These are phyloP conservation scores for Magallana angulata DNA, from an alignment of 1,140 invertebrate genomes.

Conservation along the genomic window DNA sequence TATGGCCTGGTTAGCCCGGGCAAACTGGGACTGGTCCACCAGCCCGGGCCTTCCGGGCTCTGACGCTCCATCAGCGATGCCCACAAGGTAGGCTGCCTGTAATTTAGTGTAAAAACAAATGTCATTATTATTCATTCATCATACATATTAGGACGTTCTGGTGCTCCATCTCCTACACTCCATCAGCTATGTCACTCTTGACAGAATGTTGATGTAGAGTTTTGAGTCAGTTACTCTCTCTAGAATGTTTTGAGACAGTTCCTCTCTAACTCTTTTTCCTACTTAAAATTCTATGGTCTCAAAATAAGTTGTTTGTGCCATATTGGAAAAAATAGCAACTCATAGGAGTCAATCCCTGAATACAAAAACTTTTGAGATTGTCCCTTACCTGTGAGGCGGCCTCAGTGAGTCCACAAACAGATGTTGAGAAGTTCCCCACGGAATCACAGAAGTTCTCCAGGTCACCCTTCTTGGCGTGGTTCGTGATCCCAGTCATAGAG, in stretches of 20 bases:
- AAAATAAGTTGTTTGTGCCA: too few relatives aligned
- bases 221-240: too few relatives aligned
- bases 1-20: slow-evolving; percentile 92
- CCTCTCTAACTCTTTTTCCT: too few relatives aligned
- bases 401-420: slow-evolving; percentile 96
- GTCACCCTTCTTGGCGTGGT: slow-evolving; percentile 92
- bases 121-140: slow-evolving; percentile 66
- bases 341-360: too few relatives aligned
- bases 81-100: slow-evolving; percentile 96
- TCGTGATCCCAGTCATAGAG: slow-evolving; percentile 89
- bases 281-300: too few relatives aligned
- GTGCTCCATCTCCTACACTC: too few relatives aligned
- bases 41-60: slow-evolving; percentile 94
- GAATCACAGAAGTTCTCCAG: slow-evolving; percentile 92
- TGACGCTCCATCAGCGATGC: slow-evolving; percentile 93
- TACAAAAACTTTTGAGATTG: background rate
- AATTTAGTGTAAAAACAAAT: slow-evolving; percentile 6
- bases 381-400: slow-evolving; percentile 86
- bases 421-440: slow-evolving; percentile 90
- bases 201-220: too few relatives aligned
- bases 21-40: slow-evolving; percentile 94
- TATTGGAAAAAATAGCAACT: too few relatives aligned
- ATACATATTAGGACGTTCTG: too few relatives aligned
- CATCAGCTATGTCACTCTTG: too few relatives aligned
- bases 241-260: too few relatives aligned